Evolutionary conservation across 2,797 vertebrate species (phyloP).

Genomic region (Platalea minor): DNA sequence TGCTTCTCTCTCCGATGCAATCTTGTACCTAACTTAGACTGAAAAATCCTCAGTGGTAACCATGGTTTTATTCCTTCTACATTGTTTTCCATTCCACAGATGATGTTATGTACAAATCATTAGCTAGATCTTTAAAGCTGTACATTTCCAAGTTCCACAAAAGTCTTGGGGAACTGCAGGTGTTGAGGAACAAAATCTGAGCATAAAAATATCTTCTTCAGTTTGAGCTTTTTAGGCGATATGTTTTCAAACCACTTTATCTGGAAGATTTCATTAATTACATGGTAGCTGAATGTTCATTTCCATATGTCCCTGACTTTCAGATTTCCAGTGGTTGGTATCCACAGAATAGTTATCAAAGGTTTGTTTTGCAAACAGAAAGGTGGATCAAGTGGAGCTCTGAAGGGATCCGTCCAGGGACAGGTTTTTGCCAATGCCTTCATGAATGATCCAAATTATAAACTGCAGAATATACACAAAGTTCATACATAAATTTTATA

Average conservation of each 20-base stretch:
- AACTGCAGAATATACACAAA: not conserved
- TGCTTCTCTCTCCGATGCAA: not conserved
- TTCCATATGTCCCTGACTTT: not conserved
- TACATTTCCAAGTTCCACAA: not conserved
- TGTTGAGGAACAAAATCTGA: not conserved
- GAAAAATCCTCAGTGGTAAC: not conserved
- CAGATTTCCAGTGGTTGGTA: not conserved
- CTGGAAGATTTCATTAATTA: not conserved
- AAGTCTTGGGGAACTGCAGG: not conserved
- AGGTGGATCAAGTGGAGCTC: not conserved
- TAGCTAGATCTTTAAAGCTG: not conserved
- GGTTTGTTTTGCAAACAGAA: not conserved
- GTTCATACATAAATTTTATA: not conserved
- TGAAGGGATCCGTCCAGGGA: not conserved
- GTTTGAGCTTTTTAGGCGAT: not conserved
- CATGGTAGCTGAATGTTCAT: not conserved
- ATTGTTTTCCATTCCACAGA: not conserved
- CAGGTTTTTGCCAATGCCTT: not conserved
- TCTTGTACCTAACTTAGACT: not conserved
- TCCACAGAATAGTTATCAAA: not conserved
- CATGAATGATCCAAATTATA: not conserved
- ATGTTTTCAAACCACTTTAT: not conserved
- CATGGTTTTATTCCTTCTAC: not conserved
- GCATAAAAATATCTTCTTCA: no score
- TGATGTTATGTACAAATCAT: not conserved